Base-by-base conservation (phyloP, 2,113 vertebrate genomes). In the Bos indicus region DNA sequence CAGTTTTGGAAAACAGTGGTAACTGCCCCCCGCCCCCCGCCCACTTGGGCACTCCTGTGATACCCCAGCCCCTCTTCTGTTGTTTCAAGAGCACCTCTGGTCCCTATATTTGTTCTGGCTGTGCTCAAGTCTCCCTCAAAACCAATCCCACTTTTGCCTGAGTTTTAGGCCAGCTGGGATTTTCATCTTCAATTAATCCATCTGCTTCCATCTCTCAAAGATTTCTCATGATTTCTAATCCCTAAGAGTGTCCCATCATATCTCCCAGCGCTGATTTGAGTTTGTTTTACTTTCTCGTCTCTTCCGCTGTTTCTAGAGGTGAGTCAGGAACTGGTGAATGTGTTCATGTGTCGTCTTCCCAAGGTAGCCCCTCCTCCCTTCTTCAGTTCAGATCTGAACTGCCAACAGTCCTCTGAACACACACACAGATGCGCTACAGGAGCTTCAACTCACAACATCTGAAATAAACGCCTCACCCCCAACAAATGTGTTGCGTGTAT, bases 21-120 rank as follows among this genome's bases (percentile, higher is more conserved):
- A 56, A 67, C 9, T 5, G 1, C 1, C 64, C 17, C n/a, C 48
- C 48, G 0, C 48, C 48, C 2, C 11, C 11, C 0, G 28, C 52
- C 10, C 11, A 54, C 13, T 78, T 64, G 30, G 8, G 2, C 57
- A 57, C 1, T n/a, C 33, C 30, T 56, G 9, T 36, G 3, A 57
- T 46, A 33, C 28, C 26, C n/a, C 48, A 40, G 2, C 25, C 36
- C 54, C 36, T 64, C 28, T 84, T 19, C 19, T 23, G 12, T 23
- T 52, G 1, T 28, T 80, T 7, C 26, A 62, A 33, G 33, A 28
- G 15, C 2, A 33, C 16, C 7, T 51, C 2, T 25, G 13, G 28
- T 64, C 51, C 64, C 43, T 17, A 17, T 17, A 59, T 40, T 46
- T 93, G 21, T 46, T 84, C n/a, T 62, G n/a, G 11, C 51, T 80